Conservation (phyloP, 1,140 invertebrate genomes). For the Monomorium pharaonis region DNA sequence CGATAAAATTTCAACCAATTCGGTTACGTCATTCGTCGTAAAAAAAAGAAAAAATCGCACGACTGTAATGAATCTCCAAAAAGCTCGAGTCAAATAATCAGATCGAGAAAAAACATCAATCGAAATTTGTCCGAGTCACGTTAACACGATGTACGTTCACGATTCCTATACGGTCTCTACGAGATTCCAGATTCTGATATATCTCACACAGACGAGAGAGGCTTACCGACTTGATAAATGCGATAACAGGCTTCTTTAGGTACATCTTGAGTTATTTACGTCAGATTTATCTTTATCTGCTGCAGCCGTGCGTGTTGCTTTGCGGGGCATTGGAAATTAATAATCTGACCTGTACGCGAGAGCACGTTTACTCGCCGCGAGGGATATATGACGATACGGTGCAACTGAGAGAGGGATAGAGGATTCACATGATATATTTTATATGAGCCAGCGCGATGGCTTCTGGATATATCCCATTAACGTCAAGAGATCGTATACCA, state of each 20-base stretch:
- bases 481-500: constrained; percentile 20
- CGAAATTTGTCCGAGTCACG: not conserved
- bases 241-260: constrained; percentile 38
- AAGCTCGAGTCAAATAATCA: not conserved
- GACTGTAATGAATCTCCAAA: not conserved
- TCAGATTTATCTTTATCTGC: constrained; percentile 48
- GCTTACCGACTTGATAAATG: constrained; percentile 43
- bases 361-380: not conserved
- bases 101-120: not conserved
- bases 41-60: constrained; percentile 12
- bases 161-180: not conserved
- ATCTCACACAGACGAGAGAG: not conserved
- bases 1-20: constrained; percentile 12
- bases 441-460: not conserved
- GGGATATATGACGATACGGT: constrained; percentile 32
- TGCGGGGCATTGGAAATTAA: constrained; percentile 46
- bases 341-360: constrained; percentile 29
- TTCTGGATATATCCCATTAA: constrained; percentile 49
- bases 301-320: not conserved
- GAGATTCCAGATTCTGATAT: constrained; percentile 19
- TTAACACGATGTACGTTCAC: not conserved
- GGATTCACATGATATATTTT: constrained; percentile 40
- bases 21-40: not conserved
- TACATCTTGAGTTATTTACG: constrained; percentile 30
- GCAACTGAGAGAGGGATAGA: not conserved